Evolutionary conservation across 1,140 invertebrate genomes (phyloP).

Genomic region (Gonatopus flavifemur): DNA sequence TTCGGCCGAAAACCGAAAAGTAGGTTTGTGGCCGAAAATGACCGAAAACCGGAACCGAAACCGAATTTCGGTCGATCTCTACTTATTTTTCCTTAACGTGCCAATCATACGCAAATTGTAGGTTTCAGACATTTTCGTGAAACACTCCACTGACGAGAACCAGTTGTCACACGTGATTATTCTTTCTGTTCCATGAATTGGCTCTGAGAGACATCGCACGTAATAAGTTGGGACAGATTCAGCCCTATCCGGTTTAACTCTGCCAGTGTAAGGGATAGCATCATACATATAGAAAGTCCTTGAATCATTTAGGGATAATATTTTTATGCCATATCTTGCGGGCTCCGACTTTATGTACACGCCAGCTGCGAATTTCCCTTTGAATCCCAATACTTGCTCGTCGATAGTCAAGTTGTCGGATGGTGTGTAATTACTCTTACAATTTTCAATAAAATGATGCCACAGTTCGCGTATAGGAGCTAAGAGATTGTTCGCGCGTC

Average conservation of each 20-base stretch:
- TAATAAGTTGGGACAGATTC: conserved; percentile 10
- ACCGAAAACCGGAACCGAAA: no score
- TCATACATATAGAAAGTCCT: conserved; percentile 25
- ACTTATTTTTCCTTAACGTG: background rate
- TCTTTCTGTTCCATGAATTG: conserved; percentile 23
- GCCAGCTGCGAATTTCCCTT: conserved; percentile 29
- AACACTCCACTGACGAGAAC: conserved; percentile 43
- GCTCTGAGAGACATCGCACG: conserved; percentile 15
- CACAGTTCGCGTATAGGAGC: conserved; percentile 17
- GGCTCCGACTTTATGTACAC: conserved; percentile 41
- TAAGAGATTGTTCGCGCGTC: no score
- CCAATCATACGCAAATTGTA: conserved; percentile 40
- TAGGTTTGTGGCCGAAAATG: no score
- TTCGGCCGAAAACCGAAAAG: no score
- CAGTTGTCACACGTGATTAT: no score
- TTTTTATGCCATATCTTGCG: conserved; percentile 45
- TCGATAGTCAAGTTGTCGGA: conserved; percentile 15
- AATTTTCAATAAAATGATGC: conserved; percentile 17
- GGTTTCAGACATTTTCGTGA: conserved; percentile 33
- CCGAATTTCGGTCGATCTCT: no score
- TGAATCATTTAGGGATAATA: conserved; percentile 21
- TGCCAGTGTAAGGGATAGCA: conserved; percentile 34
- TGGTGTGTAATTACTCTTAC: conserved; percentile 13
- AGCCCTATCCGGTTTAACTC: background rate
- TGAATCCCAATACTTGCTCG: no score